Conservation (phyloP, 2,888 invertebrate species). For the Polymixis lichenea region DNA sequence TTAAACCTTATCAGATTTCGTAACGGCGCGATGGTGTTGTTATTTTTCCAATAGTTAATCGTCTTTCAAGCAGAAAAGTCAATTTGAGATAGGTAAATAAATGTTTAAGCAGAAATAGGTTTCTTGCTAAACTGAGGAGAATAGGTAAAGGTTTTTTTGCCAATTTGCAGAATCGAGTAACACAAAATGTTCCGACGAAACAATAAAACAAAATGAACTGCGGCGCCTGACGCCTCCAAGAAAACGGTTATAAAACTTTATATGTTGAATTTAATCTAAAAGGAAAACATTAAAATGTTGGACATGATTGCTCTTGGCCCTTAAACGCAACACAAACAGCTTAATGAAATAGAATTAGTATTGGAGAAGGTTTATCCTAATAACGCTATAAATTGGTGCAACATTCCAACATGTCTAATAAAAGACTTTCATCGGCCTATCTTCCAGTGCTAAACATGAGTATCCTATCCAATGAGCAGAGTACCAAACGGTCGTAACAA, state of each 20-base stretch:
- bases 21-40: not conserved
- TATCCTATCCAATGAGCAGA: slow-evolving; percentile 8
- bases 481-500: slow-evolving; percentile 20
- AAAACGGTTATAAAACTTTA: slow-evolving; percentile 70
- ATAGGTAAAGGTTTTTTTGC: slow-evolving; percentile 28
- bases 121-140: slow-evolving; percentile 9
- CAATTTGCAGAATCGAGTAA: slow-evolving; percentile 65
- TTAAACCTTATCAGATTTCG: slow-evolving; percentile 1
- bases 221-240: slow-evolving; percentile 64
- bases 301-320: slow-evolving; percentile 18
- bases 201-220: slow-evolving; percentile 72
- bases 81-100: not conserved
- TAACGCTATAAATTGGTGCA: slow-evolving; percentile 23
- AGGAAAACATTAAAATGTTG: slow-evolving; percentile 53
- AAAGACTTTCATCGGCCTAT: slow-evolving; percentile 19
- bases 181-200: slow-evolving; percentile 67
- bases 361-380: slow-evolving; percentile 13
- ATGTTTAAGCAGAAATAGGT: not conserved
- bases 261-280: slow-evolving; percentile 57
- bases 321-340: slow-evolving; percentile 5
- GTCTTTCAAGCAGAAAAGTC: not conserved
- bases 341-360: slow-evolving; percentile 24
- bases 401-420: slow-evolving; percentile 10
- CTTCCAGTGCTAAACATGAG: slow-evolving; percentile 14
- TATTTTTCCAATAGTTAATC: not conserved